phyloP scores from a whole-genome alignment of 2,888 invertebrate species.

The Dermolepida albohirtum region DNA sequence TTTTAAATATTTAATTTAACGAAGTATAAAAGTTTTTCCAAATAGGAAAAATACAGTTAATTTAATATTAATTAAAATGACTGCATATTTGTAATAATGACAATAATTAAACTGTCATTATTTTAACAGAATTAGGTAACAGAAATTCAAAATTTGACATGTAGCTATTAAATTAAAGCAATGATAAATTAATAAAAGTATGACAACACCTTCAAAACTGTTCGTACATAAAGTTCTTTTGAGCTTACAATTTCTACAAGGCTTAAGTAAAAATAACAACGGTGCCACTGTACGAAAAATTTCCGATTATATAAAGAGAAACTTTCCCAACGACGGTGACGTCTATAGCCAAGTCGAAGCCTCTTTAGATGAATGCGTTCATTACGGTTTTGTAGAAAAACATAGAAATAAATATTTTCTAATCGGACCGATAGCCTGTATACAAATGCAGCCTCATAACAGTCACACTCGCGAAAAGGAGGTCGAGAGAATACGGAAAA shows the following conservation, averaged over 20 bases:
- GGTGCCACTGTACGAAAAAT: conserved; percentile 40
- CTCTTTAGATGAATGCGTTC: conserved; percentile 42
- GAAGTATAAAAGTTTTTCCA: too few relatives aligned
- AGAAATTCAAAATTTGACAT: conserved; percentile 7
- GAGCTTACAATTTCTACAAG: conserved; percentile 44
- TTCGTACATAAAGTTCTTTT: conserved; percentile 42
- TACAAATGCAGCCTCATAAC: conserved; percentile 37
- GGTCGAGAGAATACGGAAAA: conserved; percentile 37
- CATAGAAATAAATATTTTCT: conserved; percentile 37
- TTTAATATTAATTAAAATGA: too few relatives aligned
- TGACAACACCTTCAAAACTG: conserved; percentile 18
- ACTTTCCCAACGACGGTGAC: conserved; percentile 45
- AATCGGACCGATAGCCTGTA: conserved; percentile 43
- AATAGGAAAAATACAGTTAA: too few relatives aligned
- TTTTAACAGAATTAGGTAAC: background rate
- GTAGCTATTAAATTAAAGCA: conserved; percentile 8
- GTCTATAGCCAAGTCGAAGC: conserved; percentile 42
- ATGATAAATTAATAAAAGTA: conserved; percentile 20
- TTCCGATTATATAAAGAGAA: conserved; percentile 37
- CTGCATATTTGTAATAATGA: background rate
- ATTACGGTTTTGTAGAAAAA: conserved; percentile 44
- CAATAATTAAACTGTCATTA: conserved; percentile 5
- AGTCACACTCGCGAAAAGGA: conserved; percentile 28
- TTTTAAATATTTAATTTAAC: too few relatives aligned
- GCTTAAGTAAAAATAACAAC: conserved; percentile 18